Conservation (phyloP, 1,140 invertebrate genomes). For the Aphidius ervi region DNA sequence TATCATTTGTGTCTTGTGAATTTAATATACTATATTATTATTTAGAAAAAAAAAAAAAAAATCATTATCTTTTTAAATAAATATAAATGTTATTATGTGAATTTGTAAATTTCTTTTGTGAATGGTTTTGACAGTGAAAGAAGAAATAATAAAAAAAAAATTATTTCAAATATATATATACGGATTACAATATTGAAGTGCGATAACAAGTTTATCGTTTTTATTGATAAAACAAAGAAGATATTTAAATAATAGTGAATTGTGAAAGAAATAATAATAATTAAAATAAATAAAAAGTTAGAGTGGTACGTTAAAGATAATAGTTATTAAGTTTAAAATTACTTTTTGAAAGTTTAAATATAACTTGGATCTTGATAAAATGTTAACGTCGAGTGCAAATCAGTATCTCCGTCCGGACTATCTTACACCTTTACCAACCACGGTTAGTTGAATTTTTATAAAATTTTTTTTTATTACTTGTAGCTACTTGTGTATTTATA, state of each 20-base stretch:
- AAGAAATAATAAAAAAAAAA: background rate
- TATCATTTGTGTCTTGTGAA: too few species aligned
- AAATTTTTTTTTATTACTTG: background rate
- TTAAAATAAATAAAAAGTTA: too few species aligned
- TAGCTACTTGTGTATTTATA: constrained; percentile 2
- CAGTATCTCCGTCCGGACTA: constrained; percentile 91
- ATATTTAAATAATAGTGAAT: background rate
- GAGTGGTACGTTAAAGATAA: background rate
- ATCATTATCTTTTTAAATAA: too few species aligned
- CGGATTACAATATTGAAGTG: too few species aligned
- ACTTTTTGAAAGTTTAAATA: background rate
- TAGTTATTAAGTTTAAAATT: background rate
- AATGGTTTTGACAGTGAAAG: constrained; percentile 13
- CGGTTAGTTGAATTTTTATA: constrained; percentile 61
- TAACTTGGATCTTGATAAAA: constrained; percentile 40
- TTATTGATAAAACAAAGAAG: too few species aligned
- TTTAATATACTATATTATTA: too few species aligned
- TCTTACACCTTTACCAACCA: constrained; percentile 80
- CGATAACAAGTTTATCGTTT: too few species aligned
- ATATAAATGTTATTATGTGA: background rate
- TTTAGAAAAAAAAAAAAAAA: too few species aligned
- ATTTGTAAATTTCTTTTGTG: background rate
- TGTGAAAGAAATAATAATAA: background rate
- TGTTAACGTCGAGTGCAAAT: constrained; percentile 79
- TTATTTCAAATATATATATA: too few species aligned